A percentile compares a stretch with the other conserved stretches of the same genome.
Evolutionary conservation across 2,113 vertebrate genomes (phyloP).

Genomic region (Felis catus): F.catus_Fca126_mat1.0 CM031412.1:220073501-220074000

Average conservation of each 20-base stretch:
- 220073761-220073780: background rate
- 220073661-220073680: background rate
- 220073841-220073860: background rate
- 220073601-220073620: background rate
- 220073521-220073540: background rate
- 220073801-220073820: background rate
- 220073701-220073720: background rate
- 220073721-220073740: background rate
- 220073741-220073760: background rate
- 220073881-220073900: background rate
- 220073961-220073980: background rate
- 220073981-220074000: background rate
- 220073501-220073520: background rate
- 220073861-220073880: background rate
- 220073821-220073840: background rate
- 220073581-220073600: background rate
- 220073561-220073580: background rate
- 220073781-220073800: background rate
- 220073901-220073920: background rate
- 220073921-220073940: background rate
- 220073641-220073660: background rate
- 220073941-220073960: background rate
- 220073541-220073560: background rate
- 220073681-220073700: background rate
- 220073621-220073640: background rate